Evolutionary conservation across 2,888 invertebrate genomes (phyloP).

Genomic region (Schizotus pectinicornis): DNA sequence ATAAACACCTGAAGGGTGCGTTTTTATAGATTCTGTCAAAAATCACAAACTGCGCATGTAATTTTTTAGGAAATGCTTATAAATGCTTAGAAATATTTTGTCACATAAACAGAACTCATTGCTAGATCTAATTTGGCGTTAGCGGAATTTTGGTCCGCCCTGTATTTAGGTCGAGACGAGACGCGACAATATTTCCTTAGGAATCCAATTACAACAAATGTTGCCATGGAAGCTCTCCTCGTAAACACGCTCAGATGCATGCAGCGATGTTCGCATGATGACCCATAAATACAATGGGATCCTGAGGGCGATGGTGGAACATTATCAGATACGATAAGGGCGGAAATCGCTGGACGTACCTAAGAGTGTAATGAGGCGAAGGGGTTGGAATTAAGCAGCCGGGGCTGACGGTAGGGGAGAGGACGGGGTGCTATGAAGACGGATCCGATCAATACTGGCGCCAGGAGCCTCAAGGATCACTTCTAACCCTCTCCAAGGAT

Average conservation of each 20-base stretch:
- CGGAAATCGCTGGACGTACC: slow-evolving; percentile 54
- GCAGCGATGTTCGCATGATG: slow-evolving; percentile 41
- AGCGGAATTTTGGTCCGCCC: too few relatives aligned
- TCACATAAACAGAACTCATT: too few relatives aligned
- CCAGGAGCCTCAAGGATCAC: slow-evolving; percentile 52
- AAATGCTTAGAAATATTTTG: too few relatives aligned
- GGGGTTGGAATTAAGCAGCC: slow-evolving; percentile 55
- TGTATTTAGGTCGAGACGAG: too few relatives aligned
- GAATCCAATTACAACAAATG: slow-evolving; percentile 39
- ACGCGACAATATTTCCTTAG: slow-evolving; percentile 32
- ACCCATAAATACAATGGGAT: slow-evolving; percentile 45
- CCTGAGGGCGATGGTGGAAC: slow-evolving; percentile 37
- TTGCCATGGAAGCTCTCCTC: slow-evolving; percentile 19
- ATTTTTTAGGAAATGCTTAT: too few relatives aligned
- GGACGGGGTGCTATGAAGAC: slow-evolving; percentile 41
- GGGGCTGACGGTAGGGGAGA: slow-evolving; percentile 42
- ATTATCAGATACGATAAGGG: slow-evolving; percentile 56
- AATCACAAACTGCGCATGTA: too few relatives aligned
- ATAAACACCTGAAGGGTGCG: too few relatives aligned
- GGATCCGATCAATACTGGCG: slow-evolving; percentile 54
- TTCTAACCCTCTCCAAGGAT: slow-evolving; percentile 25
- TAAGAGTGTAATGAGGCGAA: slow-evolving; percentile 59
- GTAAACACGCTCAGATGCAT: slow-evolving; percentile 35
- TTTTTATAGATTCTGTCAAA: too few relatives aligned
- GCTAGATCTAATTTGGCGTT: too few relatives aligned